A percentile compares a stretch with the other conserved stretches of the same genome.
phyloP scores from a whole-genome alignment of 1,140 invertebrate genomes.

The Saccostrea cuccullata region DNA sequence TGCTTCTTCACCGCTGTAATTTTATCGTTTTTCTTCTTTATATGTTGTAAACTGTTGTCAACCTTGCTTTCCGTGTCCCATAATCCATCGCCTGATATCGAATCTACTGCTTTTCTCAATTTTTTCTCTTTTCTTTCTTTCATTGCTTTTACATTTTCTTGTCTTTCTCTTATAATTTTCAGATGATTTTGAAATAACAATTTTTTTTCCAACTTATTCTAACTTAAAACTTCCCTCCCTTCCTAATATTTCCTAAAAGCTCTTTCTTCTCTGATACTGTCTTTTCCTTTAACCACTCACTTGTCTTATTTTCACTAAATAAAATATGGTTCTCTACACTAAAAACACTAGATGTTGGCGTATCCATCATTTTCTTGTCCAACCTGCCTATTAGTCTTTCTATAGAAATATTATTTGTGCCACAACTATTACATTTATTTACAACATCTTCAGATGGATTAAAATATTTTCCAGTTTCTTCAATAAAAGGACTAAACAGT shows the following conservation, averaged over 20 bases:
- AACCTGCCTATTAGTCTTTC: not conserved
- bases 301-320: not conserved
- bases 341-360: not conserved
- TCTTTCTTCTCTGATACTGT: not conserved
- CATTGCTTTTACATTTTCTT: not conserved
- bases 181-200: not conserved
- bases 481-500: too few relatives aligned
- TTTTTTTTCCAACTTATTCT: not conserved
- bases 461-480: too few relatives aligned
- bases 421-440: too few relatives aligned
- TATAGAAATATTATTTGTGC: not conserved
- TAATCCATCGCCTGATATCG: not conserved
- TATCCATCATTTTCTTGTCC: not conserved
- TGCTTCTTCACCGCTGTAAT: not conserved
- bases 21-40: not conserved
- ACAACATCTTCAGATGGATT: too few relatives aligned
- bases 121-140: not conserved
- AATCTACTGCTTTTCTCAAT: not conserved
- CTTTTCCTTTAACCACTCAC: not conserved
- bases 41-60: not conserved
- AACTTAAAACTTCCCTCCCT: not conserved
- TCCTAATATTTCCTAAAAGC: not conserved
- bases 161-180: not conserved
- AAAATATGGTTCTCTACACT: not conserved
- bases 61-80: not conserved